Base-by-base conservation (phyloP, 2,888 invertebrate genomes). In the Melitaea athalia region DNA sequence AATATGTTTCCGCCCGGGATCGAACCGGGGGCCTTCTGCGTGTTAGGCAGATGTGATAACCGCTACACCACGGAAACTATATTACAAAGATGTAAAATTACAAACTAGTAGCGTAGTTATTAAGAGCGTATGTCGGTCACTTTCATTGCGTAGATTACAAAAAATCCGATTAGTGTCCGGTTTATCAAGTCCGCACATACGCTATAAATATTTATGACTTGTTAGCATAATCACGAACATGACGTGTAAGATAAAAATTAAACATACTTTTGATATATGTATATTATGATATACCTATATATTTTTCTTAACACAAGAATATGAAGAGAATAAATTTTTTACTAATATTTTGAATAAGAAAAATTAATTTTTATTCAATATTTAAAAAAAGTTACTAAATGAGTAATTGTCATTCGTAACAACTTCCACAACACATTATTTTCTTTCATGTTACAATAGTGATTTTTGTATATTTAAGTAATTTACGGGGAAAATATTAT, bases 21-120 rank as follows among this genome's bases (percentile, higher is more conserved):
- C 95, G 96, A 96, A 96, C 96, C 95, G 96, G 96, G 96, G 96
- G 94, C 96, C 96, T 96, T 96, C 96, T 96, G 96, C 96, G 96
- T 96, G 96, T 96, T 96, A 96, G 95, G 96, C 96, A 96, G 96
- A 96, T 95, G 96, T 96, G 96, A 96, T 96, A 96, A 96, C 96
- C 96, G 95, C 96, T 96, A 96, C 96, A 96, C 38, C 38, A 38
- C 38, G 38, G 38, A 38, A 38, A 38, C 38, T 38, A 8, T 5
- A 38, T 5, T 38, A 5, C 4, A 5, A 38, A 3, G 3, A 2
- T 3, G 6, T 38, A 38, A 3, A 38, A 38, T 38, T 7, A 38
- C 38, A 38, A 38, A 38, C 8, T 7, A 7, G n/a, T 14, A 14
- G 15, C 33, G 11, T 24, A 14, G 10, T n/a, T 52, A n/a, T 6